These are phyloP conservation scores for Hypercompe scribonia DNA, from an alignment of 2,888 invertebrate genomes.

Conservation along the genomic window DNA sequence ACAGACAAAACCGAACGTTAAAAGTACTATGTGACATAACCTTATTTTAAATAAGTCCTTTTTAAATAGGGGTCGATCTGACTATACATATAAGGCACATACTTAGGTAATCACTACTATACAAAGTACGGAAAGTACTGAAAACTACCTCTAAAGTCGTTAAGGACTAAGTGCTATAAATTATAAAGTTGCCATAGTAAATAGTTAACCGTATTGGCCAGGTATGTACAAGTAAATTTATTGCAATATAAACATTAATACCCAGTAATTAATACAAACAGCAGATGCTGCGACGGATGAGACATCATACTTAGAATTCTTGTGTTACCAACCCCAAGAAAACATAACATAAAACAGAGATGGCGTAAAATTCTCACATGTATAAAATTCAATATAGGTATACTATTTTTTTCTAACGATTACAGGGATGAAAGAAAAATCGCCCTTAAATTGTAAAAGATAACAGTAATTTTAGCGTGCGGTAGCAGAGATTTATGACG, in stretches of 20 bases:
- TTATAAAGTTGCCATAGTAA: background rate
- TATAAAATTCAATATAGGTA: constrained; percentile 44
- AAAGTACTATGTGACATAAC: background rate
- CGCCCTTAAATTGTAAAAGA: fast-evolving
- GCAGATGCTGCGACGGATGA: constrained; percentile 46
- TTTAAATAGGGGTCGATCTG: background rate
- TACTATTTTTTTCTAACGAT: constrained; percentile 32
- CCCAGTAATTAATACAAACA: constrained; percentile 21
- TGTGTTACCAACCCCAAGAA: constrained; percentile 39
- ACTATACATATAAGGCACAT: background rate
- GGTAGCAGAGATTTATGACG: constrained; percentile 34
- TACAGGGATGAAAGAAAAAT: constrained; percentile 12
- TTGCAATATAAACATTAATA: constrained; percentile 22
- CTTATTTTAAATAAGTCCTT: background rate
- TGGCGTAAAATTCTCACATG: constrained; percentile 55
- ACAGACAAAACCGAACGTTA: background rate
- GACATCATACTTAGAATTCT: constrained; percentile 46
- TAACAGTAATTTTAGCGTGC: constrained; percentile 23
- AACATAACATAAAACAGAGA: constrained; percentile 38
- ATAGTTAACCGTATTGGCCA: background rate
- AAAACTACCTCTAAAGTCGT: background rate
- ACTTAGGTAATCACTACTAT: background rate
- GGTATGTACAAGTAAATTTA: constrained; percentile 14
- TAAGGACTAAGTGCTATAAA: background rate
- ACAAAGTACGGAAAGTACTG: background rate